Base-by-base conservation (phyloP, 2,797 vertebrate genomes). In the Netta rufina region DNA sequence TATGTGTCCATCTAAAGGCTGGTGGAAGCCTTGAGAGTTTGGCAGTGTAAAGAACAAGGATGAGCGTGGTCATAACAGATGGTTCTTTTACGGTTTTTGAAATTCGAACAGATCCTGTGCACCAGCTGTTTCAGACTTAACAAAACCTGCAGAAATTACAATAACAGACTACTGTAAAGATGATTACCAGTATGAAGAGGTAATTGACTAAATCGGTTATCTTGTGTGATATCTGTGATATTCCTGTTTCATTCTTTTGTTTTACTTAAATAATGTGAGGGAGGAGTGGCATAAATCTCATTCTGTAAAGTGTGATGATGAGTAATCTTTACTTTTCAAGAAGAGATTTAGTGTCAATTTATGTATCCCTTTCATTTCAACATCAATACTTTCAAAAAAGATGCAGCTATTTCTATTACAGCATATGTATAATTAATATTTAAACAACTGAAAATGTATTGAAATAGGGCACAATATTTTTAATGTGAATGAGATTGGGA, bases 101-200 rank as follows among this genome's bases (percentile, higher is more conserved):
- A 79, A 11, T 56, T 84, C 43, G 18, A 84, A 47, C 13, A 67
- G 18, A 24, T 83, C 47, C 7, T 11, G 6, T 76, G 41, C 38
- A 57, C 87, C 91, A 91, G 79, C 82, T 94, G 36, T 91, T 97
- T 95, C 72, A 92, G 69, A 92, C 98, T 98, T 98, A 95, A 98
- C 98, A 70, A 74, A 84, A 90, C 47, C 53, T 95, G 58, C 95
- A 98, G 98, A 95, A 10, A 38, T 98, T 43, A 95, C 95, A 14
- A 33, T 98, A 93, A 96, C 90, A n/a, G 96, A 96, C 32, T 95
- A 98, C 45, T 96, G 80, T 13, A 96, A 98, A 32, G 98, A 98
- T 76, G 97, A 97, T 66, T 98, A 97, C 88, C 96, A 97, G 43
- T 98, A 97, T 85, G 98, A 98, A 92, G 98, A 98, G 95, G 98